Percentiles rank a stretch among this genome's conserved stretches.
These are phyloP conservation scores for Dynastes tityus DNA, from an alignment of 2,888 invertebrate genomes.

Conservation along the genomic window DNA sequence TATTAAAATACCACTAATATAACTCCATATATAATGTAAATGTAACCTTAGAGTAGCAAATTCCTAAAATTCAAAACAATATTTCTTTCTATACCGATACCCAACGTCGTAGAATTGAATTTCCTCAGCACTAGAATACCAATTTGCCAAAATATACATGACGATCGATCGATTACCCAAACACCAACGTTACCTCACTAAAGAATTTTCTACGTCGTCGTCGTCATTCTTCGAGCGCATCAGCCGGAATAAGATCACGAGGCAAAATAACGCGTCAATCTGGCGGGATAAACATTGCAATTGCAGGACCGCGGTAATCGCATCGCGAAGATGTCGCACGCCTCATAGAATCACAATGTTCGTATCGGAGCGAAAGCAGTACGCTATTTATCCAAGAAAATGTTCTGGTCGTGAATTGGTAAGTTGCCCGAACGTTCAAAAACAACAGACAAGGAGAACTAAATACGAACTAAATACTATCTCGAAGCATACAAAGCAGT, in stretches of 20 bases:
- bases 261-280: constrained; percentile 5
- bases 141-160: constrained; percentile 14
- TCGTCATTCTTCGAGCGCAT: not conserved
- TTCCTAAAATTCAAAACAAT: constrained; percentile 2
- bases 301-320: not conserved
- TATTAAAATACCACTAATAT: not conserved
- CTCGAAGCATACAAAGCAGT: too few relatives aligned
- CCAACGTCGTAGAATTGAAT: constrained; percentile 13
- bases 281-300: not conserved
- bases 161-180: not conserved
- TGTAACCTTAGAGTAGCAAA: not conserved
- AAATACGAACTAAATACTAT: too few relatives aligned
- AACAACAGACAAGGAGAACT: too few relatives aligned
- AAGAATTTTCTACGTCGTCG: not conserved
- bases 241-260: not conserved
- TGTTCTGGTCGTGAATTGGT: too few relatives aligned
- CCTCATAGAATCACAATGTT: not conserved
- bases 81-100: not conserved
- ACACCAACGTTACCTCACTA: not conserved
- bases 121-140: not conserved
- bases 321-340: not conserved
- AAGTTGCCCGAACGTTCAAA: too few relatives aligned
- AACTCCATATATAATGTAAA: not conserved
- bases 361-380: not conserved
- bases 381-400: not conserved